Evolutionary conservation across 2,797 vertebrate genomes (phyloP), one percentile per base, ranked within the genome.

Genomic region (Artibeus lituratus): DNA sequence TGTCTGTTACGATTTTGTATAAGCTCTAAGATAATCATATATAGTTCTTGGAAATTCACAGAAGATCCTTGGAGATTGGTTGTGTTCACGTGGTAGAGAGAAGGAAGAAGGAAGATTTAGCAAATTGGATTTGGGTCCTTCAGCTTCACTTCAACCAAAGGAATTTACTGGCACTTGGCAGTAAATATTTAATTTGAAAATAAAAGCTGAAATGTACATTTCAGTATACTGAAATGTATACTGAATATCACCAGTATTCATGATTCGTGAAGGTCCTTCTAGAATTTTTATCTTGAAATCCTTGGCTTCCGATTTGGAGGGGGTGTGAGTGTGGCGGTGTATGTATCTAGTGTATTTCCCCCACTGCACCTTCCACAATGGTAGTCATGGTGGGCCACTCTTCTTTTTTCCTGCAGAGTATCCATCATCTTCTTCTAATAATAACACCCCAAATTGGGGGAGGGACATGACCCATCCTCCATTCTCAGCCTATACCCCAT

Each of bases 151-250:
- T 78, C 49, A 90, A 59, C 37, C 65, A 62, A 90, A 87, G 65
- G 19, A 55, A 67, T 37, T 69, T 82, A 74, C 14, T 59, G 29
- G 76, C 73, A 65, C 51, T 49, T 84, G 65, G 42, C 39, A 55
- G 29, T n/a, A n/a, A 87, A 55, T 35, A 59, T 29, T 86, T 65
- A 42, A 77, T 83, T 89, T 42, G 74, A 91, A 96, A 95, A 49
- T 82, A 14, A 80, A 94, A 93, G 19, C 49, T 69, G 78, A 77
- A 44, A 81, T 42, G 39, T 42, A 42, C 39, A 42, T 42, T 42
- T 42, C 39, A 42, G 39, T 42, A 42, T 42, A 42, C 39, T 42
- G 39, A 42, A 42, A 42, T 42, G 39, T 42, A 42, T 42, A 42
- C 14, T 57, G 22, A 67, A 53, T 10, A 32, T 67, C n/a, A 70